phyloP scores from a whole-genome alignment of 2,888 invertebrate species.

The Xestobium rufovillosum region DNA sequence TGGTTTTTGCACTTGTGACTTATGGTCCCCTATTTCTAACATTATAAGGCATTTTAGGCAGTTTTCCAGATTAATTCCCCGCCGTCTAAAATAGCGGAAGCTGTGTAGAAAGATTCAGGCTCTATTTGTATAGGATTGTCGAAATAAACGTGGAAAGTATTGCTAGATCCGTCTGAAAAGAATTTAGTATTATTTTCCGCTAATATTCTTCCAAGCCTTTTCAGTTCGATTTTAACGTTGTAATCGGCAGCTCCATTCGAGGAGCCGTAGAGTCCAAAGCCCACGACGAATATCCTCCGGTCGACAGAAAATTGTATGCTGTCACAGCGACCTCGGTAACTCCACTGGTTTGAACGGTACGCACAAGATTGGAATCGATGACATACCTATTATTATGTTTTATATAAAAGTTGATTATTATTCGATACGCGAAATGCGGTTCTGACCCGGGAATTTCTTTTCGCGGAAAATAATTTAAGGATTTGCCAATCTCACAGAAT shows the following conservation, averaged over 20 bases:
- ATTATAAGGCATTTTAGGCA: too few relatives aligned
- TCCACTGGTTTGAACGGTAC: conserved; percentile 95
- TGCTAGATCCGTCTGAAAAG: conserved; percentile 94
- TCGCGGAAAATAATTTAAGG: too few relatives aligned
- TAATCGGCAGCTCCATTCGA: conserved; percentile 95
- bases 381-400: conserved; percentile 60
- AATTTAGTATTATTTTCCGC: conserved; percentile 91
- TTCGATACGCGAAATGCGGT: too few relatives aligned
- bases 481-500: too few relatives aligned
- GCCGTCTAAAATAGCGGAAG: conserved; percentile 91
- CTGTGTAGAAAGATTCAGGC: conserved; percentile 90
- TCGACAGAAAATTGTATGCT: conserved; percentile 96
- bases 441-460: too few relatives aligned
- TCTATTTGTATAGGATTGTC: conserved; percentile 84
- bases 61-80: conserved; percentile 86
- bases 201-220: conserved; percentile 77
- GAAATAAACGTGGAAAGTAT: conserved; percentile 86
- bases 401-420: conserved; percentile 9
- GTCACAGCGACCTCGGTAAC: conserved; percentile 92
- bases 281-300: conserved; percentile 90
- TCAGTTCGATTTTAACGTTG: conserved; percentile 88
- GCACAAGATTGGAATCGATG: conserved; percentile 95
- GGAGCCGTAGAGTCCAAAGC: conserved; percentile 92
- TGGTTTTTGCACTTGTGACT: too few relatives aligned
- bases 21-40: too few relatives aligned